Percentiles rank a stretch among this genome's conserved stretches.
Evolutionary conservation across 2,888 invertebrate species (phyloP).

Genomic region (Nebria brevicollis): DNA sequence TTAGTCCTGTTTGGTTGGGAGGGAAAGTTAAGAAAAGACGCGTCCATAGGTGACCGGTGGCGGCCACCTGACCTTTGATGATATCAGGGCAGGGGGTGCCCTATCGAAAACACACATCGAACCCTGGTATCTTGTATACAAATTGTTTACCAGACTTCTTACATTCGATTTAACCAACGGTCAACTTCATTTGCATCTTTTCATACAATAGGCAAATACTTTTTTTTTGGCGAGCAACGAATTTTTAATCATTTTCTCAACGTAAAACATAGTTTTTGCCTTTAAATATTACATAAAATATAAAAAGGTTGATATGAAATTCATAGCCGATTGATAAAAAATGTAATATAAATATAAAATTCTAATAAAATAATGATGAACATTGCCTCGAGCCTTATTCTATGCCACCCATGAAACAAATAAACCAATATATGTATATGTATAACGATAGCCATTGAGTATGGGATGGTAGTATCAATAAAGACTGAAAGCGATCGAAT

Average conservation of each 20-base stretch:
- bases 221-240: background rate
- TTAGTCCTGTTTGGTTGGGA: background rate
- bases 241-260: background rate
- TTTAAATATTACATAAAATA: too few species aligned
- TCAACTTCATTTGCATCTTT: conserved; percentile 28
- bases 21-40: background rate
- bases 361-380: background rate
- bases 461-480: background rate
- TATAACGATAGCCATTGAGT: background rate
- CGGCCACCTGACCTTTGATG: conserved; percentile 13
- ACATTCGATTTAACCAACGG: conserved; percentile 15
- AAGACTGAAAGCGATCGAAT: background rate
- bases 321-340: background rate
- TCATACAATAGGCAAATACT: background rate
- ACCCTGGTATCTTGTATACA: conserved; percentile 26
- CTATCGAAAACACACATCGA: conserved; percentile 28
- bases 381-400: background rate
- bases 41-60: conserved; percentile 3
- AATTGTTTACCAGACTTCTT: conserved; percentile 18
- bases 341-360: background rate
- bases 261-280: background rate
- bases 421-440: background rate
- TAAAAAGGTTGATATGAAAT: too few species aligned
- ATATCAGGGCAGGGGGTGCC: conserved; percentile 10
- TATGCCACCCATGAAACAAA: background rate